These are phyloP conservation scores for Ardeotis arabs DNA, from an alignment of 2,113 vertebrate genomes.

Conservation along the genomic window DNA sequence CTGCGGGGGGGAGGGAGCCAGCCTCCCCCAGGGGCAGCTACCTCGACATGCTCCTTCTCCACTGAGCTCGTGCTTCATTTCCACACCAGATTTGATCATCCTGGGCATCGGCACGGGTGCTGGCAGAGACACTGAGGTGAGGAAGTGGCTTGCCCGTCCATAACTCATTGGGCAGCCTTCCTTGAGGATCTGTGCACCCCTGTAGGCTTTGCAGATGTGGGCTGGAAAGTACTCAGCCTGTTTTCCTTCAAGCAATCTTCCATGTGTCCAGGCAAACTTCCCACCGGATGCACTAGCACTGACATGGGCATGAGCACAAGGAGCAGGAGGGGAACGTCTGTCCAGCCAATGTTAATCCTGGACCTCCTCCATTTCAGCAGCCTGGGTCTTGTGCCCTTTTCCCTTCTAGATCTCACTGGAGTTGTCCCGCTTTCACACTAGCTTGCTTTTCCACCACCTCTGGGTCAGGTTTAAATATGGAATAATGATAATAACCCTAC, in stretches of 20 bases:
- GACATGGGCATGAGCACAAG: rapidly evolving
- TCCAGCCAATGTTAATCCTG: not conserved
- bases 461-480: not conserved
- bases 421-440: not conserved
- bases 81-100: not conserved
- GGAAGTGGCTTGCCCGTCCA: not conserved
- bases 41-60: not conserved
- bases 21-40: not conserved
- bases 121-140: not conserved
- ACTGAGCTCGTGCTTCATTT: not conserved
- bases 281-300: not conserved
- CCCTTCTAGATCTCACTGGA: not conserved
- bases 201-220: not conserved
- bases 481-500: not conserved
- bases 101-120: rapidly evolving
- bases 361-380: not conserved
- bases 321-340: not conserved
- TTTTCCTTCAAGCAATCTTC: not conserved
- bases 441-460: not conserved
- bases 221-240: not conserved
- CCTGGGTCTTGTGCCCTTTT: not conserved
- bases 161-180: not conserved
- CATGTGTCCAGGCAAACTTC: not conserved
- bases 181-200: not conserved
- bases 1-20: not conserved